A percentile compares a stretch with the other conserved stretches of the same genome.
phyloP scores from a whole-genome alignment of 1,140 invertebrate species.

The Diabrotica virgifera region DNA sequence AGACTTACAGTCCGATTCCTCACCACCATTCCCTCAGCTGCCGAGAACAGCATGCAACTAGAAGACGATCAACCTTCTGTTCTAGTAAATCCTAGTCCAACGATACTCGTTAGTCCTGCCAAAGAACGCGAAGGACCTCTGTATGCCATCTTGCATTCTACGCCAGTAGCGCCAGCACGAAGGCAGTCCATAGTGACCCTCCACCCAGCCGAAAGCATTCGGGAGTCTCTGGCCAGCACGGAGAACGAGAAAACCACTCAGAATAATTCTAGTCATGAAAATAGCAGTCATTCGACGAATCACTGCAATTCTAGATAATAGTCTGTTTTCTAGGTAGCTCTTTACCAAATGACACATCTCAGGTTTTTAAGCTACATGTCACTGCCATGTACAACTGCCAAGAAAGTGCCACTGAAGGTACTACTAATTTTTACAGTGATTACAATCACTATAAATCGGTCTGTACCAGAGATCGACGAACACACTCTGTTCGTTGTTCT shows the following conservation, averaged over 20 bases:
- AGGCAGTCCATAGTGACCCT: constrained; percentile 46
- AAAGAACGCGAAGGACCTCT: constrained; percentile 42
- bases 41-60: constrained; percentile 71
- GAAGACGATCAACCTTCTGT: constrained; percentile 52
- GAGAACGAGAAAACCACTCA: constrained; percentile 1
- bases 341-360: constrained; percentile 5
- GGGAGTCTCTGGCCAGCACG: neutral
- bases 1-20: constrained; percentile 58
- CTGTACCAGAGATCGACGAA: too few relatives aligned
- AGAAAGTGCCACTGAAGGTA: too few relatives aligned
- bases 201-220: constrained; percentile 37
- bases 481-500: too few relatives aligned
- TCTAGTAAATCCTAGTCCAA: constrained; percentile 19
- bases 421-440: too few relatives aligned
- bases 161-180: constrained; percentile 27
- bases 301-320: constrained; percentile 28
- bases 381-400: too few relatives aligned
- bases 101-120: constrained; percentile 41
- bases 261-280: constrained; percentile 18
- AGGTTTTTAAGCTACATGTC: neutral
- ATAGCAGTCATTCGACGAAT: constrained; percentile 11
- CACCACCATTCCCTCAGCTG: constrained; percentile 78
- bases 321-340: constrained; percentile 15
- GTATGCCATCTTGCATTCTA: constrained; percentile 43
- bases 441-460: too few relatives aligned